Conservation (phyloP, 2,888 invertebrate species). For the Miltochrista miniata region DNA sequence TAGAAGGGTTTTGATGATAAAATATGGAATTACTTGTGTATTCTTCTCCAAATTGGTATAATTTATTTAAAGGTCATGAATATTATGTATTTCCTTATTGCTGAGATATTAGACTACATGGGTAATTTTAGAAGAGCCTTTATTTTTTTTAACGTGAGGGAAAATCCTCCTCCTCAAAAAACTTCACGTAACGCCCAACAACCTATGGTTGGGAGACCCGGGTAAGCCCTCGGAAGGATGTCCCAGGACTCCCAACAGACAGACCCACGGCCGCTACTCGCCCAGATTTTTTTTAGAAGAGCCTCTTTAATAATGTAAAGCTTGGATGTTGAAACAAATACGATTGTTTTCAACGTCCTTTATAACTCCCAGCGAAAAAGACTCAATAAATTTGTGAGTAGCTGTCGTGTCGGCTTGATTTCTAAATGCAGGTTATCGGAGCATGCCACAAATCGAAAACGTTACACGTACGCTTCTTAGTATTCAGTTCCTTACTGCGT, state of each 20-base stretch:
- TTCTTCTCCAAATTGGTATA: conserved; percentile 53
- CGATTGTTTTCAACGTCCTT: no score
- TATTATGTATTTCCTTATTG: conserved; percentile 30
- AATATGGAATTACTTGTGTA: conserved; percentile 52
- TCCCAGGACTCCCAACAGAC: no score
- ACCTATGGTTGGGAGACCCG: no score
- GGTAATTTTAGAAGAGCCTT: no score
- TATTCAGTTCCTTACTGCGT: conserved; percentile 68
- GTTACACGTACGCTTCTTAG: conserved; percentile 76
- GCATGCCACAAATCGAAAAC: conserved; percentile 78
- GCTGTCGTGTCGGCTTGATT: conserved; percentile 75
- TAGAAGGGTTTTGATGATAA: conserved; percentile 64
- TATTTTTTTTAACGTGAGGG: no score
- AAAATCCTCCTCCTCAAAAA: no score
- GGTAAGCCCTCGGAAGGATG: no score
- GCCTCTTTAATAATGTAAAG: no score
- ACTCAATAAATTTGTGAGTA: conserved; percentile 77
- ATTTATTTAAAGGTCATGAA: conserved; percentile 43
- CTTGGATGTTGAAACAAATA: no score
- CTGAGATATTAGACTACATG: conserved; percentile 14
- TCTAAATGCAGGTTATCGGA: conserved; percentile 83
- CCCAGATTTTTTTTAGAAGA: no score
- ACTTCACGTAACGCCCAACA: no score
- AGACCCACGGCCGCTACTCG: no score
- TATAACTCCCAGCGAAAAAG: conserved; percentile 67